Percentiles rank a stretch among this genome's conserved stretches.
phyloP scores from a whole-genome alignment of 1,140 invertebrate species.

The Procambarus virginalis region DNA sequence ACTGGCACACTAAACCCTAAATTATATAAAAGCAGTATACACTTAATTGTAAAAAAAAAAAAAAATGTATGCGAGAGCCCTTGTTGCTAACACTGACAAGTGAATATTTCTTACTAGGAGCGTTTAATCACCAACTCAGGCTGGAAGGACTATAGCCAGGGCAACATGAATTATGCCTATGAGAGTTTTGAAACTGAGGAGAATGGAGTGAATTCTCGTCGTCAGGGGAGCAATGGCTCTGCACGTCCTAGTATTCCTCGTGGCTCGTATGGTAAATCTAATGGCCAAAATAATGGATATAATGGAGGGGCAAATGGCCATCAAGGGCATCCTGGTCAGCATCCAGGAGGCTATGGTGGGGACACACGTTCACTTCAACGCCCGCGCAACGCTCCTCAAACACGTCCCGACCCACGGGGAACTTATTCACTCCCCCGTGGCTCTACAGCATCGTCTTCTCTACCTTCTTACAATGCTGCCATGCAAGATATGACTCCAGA shows the following conservation, averaged over 20 bases:
- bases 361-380: slow-evolving; percentile 77
- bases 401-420: slow-evolving; percentile 39
- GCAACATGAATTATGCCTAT: slow-evolving; percentile 91
- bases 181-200: slow-evolving; percentile 88
- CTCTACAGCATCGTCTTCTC: slow-evolving; percentile 54
- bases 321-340: slow-evolving; percentile 44
- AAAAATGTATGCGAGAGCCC: background rate
- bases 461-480: slow-evolving; percentile 70
- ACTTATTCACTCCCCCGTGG: slow-evolving; percentile 62
- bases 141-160: slow-evolving; percentile 86
- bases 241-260: slow-evolving; percentile 74
- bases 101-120: slow-evolving; percentile 77
- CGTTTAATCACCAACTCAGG: slow-evolving; percentile 86
- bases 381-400: slow-evolving; percentile 74
- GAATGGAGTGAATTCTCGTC: slow-evolving; percentile 74
- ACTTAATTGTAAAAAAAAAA: background rate
- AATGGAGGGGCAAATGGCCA: slow-evolving; percentile 53
- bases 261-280: slow-evolving; percentile 43
- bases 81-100: background rate
- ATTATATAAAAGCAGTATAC: background rate
- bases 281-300: slow-evolving; percentile 41
- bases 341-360: slow-evolving; percentile 37
- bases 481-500: slow-evolving; percentile 80
- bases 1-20: background rate
- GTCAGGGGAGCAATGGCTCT: slow-evolving; percentile 72